Evolutionary conservation across 1,140 invertebrate species (phyloP), one percentile per base, ranked within the genome.

Genomic region (Penaeus chinensis): DNA sequence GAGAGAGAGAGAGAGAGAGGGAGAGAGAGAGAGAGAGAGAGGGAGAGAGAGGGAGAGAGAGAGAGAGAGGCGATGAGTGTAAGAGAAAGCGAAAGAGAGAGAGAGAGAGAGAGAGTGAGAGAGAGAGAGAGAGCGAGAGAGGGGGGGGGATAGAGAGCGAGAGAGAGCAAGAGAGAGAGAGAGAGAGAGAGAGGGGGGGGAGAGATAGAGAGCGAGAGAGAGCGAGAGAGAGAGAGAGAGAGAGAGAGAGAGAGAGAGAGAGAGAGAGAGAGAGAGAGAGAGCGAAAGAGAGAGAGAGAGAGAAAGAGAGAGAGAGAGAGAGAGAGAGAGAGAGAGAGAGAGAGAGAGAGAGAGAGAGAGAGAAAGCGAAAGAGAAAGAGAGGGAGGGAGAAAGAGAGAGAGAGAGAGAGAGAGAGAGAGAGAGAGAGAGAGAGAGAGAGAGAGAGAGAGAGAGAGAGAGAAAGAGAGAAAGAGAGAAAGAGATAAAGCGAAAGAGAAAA

Each of bases 171-270:
- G 47, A 47, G 47, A 47, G 47, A 47, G 47, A 47, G 47, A 47
- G 47, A 47, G 47, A 47, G 47, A 47, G 47, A 47, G 47, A 47
- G 47, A 47, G 47, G 4, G 47, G 4, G 47, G 47, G 4, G 47
- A 47, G 47, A 47, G 47, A 47, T n/a, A 60, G 42, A 79, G 77
- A 79, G 77, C 60, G 77, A 79, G 77, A 79, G 77, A 79, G 77
- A 79, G 77, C 60, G 77, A 80, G 11, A 80, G 78, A 80, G 78
- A 80, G 78, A 80, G 47, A 80, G 78, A 80, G 78, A 80, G 47
- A 80, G 78, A 80, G 77, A n/a, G 27, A 80, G 37, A 60, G 24
- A 47, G 74, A 77, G 74, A 32, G 74, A 77, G 24, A 47, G 74
- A 47, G 24, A 27, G 42, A 47, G 74, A 47, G 74, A 77, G 42